Conservation (phyloP, 1,140 invertebrate species). For the Tetramorium simillimum region DNA sequence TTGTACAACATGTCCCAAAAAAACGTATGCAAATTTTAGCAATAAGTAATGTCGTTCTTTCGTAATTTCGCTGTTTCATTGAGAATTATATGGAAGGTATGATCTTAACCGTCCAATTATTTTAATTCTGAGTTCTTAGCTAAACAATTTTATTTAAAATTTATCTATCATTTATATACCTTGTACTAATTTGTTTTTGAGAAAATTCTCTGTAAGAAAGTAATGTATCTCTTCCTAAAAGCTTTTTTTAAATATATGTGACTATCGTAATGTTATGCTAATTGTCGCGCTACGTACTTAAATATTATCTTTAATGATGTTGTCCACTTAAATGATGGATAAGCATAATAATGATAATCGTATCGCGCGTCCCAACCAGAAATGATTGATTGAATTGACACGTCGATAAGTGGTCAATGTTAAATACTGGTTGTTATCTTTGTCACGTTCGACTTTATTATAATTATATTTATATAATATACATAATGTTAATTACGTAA, state of each 20-base stretch:
- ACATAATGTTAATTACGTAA: no score
- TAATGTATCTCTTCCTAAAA: background rate
- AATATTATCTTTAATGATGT: conserved; percentile 61
- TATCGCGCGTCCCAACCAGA: background rate
- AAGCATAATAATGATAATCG: conserved; percentile 26
- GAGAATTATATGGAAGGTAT: background rate
- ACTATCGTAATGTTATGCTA: conserved; percentile 21
- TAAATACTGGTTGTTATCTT: no score
- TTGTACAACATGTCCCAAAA: background rate
- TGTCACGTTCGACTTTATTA: no score
- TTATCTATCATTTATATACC: background rate
- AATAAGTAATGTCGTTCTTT: conserved; percentile 1
- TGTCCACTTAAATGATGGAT: conserved; percentile 48
- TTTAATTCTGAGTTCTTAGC: background rate
- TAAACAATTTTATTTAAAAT: conserved; percentile 6
- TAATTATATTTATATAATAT: no score
- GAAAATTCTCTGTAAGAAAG: background rate
- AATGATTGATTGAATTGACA: no score
- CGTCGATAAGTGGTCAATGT: no score
- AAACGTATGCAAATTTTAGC: background rate
- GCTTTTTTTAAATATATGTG: background rate
- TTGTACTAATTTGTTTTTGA: conserved; percentile 14
- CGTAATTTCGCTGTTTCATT: background rate
- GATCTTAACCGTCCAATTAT: conserved; percentile 10
- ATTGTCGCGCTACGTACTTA: conserved; percentile 58